phyloP scores from a whole-genome alignment of 2,113 vertebrate genomes.

The Rutilus rutilus region DNA sequence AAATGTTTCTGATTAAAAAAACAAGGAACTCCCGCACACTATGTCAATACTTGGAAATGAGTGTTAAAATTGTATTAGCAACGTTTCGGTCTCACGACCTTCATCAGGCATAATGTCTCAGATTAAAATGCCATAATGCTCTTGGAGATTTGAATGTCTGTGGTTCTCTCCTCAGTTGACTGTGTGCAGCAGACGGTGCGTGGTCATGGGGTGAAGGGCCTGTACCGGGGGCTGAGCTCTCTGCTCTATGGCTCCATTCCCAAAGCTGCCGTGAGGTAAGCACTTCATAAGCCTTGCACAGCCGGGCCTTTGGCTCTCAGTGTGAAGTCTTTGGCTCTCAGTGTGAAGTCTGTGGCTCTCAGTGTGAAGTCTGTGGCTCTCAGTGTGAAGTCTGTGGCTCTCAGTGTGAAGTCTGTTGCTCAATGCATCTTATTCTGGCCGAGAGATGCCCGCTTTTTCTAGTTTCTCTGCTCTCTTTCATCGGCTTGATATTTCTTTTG shows the following conservation, averaged over 20 bases:
- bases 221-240: conserved; percentile 89
- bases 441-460: background rate
- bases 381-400: background rate
- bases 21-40: no score
- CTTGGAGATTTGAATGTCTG: background rate
- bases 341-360: no score
- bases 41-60: no score
- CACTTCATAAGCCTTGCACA: background rate
- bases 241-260: conserved; percentile 93
- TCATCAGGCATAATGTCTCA: background rate
- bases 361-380: background rate
- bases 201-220: conserved; percentile 82
- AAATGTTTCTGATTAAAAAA: background rate
- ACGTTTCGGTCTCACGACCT: no score
- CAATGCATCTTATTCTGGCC: background rate
- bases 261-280: conserved; percentile 79
- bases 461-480: background rate
- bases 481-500: background rate
- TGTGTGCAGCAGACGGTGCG: conserved; percentile 88
- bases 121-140: background rate
- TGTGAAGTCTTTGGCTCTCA: background rate
- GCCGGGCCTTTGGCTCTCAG: background rate
- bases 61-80: no score
- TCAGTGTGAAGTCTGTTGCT: background rate
- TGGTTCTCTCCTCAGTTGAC: conserved; percentile 72